Conservation (phyloP, 1,140 invertebrate species). For the Drosophila bipectinata region DNA sequence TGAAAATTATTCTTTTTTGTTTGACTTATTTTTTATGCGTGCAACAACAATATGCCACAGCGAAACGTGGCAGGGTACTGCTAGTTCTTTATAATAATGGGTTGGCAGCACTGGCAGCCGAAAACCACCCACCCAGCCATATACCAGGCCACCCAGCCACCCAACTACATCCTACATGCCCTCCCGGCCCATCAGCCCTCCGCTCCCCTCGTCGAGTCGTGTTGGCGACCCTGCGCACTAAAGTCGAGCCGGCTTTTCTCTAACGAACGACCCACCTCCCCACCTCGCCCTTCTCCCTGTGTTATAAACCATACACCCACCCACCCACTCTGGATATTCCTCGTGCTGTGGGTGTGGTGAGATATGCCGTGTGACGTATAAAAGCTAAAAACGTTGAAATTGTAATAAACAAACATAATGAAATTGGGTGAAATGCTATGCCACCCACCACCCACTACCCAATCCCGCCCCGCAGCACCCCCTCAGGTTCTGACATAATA, state of each 20-base stretch:
- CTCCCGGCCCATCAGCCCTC: conserved; percentile 6
- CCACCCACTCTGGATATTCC: conserved; percentile 34
- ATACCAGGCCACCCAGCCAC: conserved; percentile 15
- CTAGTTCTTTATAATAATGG: conserved; percentile 81
- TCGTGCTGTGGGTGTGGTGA: conserved; percentile 68
- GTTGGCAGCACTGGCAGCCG: conserved; percentile 69
- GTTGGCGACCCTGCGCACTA: conserved; percentile 56
- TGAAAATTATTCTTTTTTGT: too few relatives aligned
- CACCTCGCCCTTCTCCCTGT: conserved; percentile 18
- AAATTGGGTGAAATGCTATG: conserved; percentile 77
- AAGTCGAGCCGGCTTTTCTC: conserved; percentile 57
- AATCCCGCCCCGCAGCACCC: neutral
- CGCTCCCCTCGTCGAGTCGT: conserved; percentile 17
- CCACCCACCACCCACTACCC: conserved; percentile 25
- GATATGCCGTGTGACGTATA: conserved; percentile 82
- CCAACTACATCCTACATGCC: conserved; percentile 5
- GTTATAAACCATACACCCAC: conserved; percentile 14
- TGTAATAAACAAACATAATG: conserved; percentile 83
- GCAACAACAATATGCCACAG: too few relatives aligned
- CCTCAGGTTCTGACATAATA: conserved; percentile 66
- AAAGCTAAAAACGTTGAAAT: conserved; percentile 83
- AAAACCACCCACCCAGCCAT: conserved; percentile 61
- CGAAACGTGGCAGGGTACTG: too few relatives aligned
- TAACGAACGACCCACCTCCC: conserved; percentile 30
- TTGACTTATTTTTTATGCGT: too few relatives aligned